These are phyloP conservation scores for Hydrozoanthus gracilis DNA, from an alignment of 92 coral and sea anemone genomes.

Conservation along the genomic window DNA sequence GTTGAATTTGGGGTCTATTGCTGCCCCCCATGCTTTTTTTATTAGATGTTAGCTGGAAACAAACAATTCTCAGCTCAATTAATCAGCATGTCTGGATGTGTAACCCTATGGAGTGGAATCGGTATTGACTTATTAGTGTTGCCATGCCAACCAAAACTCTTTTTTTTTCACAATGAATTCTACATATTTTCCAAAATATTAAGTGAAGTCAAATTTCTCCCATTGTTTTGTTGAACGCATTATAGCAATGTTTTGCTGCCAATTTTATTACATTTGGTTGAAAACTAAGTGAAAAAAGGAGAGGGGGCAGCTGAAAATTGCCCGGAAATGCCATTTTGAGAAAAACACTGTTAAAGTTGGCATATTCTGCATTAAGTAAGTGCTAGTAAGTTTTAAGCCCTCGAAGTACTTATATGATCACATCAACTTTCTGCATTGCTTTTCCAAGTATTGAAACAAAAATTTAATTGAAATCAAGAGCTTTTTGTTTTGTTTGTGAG, in stretches of 20 bases:
- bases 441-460: conserved; percentile 34
- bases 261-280: conserved; percentile 44
- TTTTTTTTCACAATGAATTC: not conserved
- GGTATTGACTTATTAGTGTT: conserved; percentile 53
- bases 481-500: conserved; percentile 32
- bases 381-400: conserved; percentile 23
- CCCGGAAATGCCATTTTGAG: conserved; percentile 45
- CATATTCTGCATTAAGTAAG: not conserved
- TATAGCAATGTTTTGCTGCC: conserved; percentile 19
- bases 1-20: conserved; percentile 39
- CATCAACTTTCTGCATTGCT: not conserved
- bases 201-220: conserved; percentile 35
- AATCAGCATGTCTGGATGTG: conserved; percentile 50
- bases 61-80: conserved; percentile 48
- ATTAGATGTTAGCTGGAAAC: conserved; percentile 36
- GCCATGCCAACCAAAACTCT: conserved; percentile 42
- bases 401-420: conserved; percentile 29
- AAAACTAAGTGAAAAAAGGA: not conserved
- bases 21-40: conserved; percentile 51
- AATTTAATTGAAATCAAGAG: conserved; percentile 6
- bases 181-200: conserved; percentile 28
- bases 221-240: conserved; percentile 37
- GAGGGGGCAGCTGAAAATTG: conserved; percentile 41
- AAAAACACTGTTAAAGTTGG: conserved; percentile 31
- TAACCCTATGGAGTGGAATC: conserved; percentile 57